phyloP scores from a whole-genome alignment of 2,888 invertebrate genomes.

The Phengaris alcon region DNA sequence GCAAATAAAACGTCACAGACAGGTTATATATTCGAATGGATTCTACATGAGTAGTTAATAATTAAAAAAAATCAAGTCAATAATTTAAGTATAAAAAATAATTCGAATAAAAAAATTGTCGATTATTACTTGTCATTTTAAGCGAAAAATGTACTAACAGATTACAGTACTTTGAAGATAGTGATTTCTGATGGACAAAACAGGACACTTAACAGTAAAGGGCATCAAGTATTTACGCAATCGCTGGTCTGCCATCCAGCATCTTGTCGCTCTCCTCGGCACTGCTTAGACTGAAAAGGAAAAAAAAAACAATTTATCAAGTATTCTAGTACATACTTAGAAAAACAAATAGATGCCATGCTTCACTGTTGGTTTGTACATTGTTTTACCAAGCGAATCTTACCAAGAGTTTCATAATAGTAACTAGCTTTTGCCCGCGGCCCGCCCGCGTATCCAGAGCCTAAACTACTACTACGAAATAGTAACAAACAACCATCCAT shows the following conservation, averaged over 20 bases:
- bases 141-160: not conserved
- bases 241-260: conserved; percentile 85
- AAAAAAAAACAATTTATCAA: conserved; percentile 30
- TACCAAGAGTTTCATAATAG: no score
- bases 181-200: conserved; percentile 19
- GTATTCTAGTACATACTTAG: no score
- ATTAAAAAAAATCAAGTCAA: not conserved
- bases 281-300: conserved; percentile 79
- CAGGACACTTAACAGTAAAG: not conserved
- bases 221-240: conserved; percentile 66
- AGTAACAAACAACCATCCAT: no score
- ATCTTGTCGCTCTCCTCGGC: conserved; percentile 87
- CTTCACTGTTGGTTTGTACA: no score
- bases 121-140: conserved; percentile 10
- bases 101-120: not conserved
- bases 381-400: no score
- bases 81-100: not conserved
- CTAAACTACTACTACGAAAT: no score
- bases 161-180: not conserved
- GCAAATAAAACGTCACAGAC: conserved; percentile 1
- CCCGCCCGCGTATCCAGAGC: no score
- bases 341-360: no score
- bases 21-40: not conserved
- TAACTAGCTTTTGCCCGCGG: no score
- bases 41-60: not conserved